These are phyloP conservation scores for Tachypleus tridentatus DNA, from an alignment of 1,140 invertebrate species.

Conservation along the genomic window DNA sequence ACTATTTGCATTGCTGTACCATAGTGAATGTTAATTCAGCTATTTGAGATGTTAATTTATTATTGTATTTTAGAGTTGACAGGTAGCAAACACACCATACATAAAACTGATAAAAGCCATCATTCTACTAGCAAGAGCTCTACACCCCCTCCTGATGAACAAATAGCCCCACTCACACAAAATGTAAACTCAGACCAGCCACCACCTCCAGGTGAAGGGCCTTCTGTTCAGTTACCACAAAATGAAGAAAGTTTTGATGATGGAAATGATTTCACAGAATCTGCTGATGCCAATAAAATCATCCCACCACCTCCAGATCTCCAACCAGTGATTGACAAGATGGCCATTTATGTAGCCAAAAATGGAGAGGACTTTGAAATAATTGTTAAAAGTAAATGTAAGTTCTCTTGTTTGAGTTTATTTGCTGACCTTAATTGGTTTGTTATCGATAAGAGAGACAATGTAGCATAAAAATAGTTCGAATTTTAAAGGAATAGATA, in stretches of 20 bases:
- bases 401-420: conserved; percentile 8
- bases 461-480: background rate
- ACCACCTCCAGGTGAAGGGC: conserved; percentile 3
- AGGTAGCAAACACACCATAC: too few species aligned
- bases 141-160: too few species aligned
- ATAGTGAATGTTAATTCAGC: too few species aligned
- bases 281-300: conserved; percentile 8
- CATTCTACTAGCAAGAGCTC: too few species aligned
- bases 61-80: too few species aligned
- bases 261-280: too few species aligned
- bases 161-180: background rate
- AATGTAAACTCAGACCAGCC: background rate
- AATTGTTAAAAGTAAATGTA: conserved; percentile 67
- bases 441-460: background rate
- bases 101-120: too few species aligned
- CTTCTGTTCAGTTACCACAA: background rate
- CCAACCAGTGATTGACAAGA: conserved; percentile 83
- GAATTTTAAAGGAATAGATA: background rate
- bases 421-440: background rate
- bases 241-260: background rate
- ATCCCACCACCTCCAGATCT: conserved; percentile 60
- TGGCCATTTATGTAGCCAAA: conserved; percentile 86
- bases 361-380: conserved; percentile 87
- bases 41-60: too few species aligned
- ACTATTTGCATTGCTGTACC: too few species aligned